Conservation (phyloP, 2,888 invertebrate genomes). For the Therioaphis trifolii region DNA sequence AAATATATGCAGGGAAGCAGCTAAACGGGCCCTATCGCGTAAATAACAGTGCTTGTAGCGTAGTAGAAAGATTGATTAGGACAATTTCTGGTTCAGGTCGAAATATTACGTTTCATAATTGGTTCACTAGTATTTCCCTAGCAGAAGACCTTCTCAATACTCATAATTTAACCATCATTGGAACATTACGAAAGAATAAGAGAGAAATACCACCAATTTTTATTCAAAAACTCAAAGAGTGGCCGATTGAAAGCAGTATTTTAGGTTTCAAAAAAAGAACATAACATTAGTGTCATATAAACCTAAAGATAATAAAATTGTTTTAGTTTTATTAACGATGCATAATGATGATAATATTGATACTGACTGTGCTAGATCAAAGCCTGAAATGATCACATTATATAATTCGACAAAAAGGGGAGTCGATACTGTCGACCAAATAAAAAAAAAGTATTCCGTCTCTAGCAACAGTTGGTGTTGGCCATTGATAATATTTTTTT, state of each 20-base stretch:
- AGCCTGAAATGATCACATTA: constrained; percentile 66
- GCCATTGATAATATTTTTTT: constrained; percentile 65
- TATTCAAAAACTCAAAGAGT: constrained; percentile 63
- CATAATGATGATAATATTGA: constrained; percentile 65
- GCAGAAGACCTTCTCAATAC: constrained; percentile 63
- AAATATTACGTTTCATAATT: constrained; percentile 54
- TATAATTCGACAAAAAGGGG: constrained; percentile 66
- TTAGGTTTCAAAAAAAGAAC: constrained; percentile 67
- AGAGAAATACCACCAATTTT: constrained; percentile 67
- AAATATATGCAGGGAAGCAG: constrained; percentile 64
- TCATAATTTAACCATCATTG: constrained; percentile 64
- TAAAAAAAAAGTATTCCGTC: constrained; percentile 65
- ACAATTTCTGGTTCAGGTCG: constrained; percentile 56
- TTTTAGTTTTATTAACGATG: constrained; percentile 66
- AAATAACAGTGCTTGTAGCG: constrained; percentile 55
- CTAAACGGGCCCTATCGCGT: constrained; percentile 63
- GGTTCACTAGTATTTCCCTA: constrained; percentile 52
- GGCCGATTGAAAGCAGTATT: constrained; percentile 65
- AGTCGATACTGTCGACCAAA: constrained; percentile 66
- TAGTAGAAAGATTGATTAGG: constrained; percentile 61
- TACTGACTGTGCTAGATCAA: constrained; percentile 64
- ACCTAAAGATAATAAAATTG: constrained; percentile 65
- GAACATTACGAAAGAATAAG: constrained; percentile 65
- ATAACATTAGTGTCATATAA: constrained; percentile 66
- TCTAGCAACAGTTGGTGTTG: constrained; percentile 66